phyloP scores from a whole-genome alignment of 2,797 vertebrate genomes.

The Sparidentex hasta region DNA sequence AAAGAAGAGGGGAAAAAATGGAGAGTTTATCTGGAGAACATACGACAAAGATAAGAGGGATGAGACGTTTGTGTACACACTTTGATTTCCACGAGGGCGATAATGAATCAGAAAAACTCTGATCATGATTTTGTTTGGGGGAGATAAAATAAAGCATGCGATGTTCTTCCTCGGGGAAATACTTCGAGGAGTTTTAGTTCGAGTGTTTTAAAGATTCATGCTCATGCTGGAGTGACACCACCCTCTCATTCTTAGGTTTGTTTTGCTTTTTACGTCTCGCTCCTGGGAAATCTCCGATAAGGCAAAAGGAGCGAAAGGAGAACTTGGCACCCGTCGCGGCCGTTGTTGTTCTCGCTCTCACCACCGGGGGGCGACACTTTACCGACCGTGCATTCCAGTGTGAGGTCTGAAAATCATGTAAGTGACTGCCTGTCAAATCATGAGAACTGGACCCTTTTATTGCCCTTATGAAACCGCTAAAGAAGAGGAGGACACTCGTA shows the following conservation, averaged over 20 bases:
- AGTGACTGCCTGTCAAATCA: conserved; percentile 43
- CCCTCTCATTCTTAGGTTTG: no score
- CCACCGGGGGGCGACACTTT: conserved; percentile 62
- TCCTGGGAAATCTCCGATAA: conserved; percentile 7
- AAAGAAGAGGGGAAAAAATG: conserved; percentile 14
- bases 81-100: conserved; percentile 18
- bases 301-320: background rate
- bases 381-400: background rate
- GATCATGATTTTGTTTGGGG: background rate
- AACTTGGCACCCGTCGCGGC: background rate
- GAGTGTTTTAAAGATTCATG: conserved; percentile 19
- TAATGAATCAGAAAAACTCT: conserved; percentile 48
- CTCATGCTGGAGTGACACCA: background rate
- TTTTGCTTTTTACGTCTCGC: conserved; percentile 17
- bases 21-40: conserved; percentile 53
- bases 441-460: conserved; percentile 45
- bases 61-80: conserved; percentile 47
- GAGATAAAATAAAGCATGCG: background rate
- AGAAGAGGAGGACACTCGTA: conserved; percentile 13
- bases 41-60: conserved; percentile 50
- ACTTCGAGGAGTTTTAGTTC: conserved; percentile 2
- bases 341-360: conserved; percentile 35
- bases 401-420: conserved; percentile 37
- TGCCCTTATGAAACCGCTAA: conserved; percentile 36
- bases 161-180: conserved; percentile 15